These are phyloP conservation scores for Zonotrichia albicollis DNA, from an alignment of 2,797 vertebrate genomes.

Conservation along the genomic window DNA sequence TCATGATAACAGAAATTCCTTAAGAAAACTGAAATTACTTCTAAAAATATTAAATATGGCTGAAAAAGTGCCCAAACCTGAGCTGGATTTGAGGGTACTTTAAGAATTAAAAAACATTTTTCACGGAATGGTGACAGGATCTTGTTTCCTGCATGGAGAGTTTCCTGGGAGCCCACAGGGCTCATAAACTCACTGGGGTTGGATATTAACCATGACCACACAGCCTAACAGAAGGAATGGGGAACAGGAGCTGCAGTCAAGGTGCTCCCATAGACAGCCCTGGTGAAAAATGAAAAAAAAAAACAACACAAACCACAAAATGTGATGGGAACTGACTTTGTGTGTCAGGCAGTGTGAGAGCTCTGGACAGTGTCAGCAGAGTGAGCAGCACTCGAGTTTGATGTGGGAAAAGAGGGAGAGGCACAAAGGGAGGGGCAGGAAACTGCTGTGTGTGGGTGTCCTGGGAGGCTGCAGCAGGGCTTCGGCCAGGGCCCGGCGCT, in stretches of 20 bases:
- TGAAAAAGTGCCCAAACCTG: not conserved
- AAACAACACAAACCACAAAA: not conserved
- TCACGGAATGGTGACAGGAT: not conserved
- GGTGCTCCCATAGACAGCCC: not conserved
- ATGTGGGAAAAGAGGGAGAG: not conserved
- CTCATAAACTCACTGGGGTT: not conserved
- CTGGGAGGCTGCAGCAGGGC: not conserved
- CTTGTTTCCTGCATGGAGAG: not conserved
- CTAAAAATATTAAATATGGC: not conserved
- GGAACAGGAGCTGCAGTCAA: not conserved
- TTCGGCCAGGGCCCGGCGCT: rapidly evolving
- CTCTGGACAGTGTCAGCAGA: no score
- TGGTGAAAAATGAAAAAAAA: not conserved
- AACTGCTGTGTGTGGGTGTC: rapidly evolving
- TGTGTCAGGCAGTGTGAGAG: not conserved
- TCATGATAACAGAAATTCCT: not conserved
- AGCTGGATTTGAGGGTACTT: not conserved
- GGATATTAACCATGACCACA: not conserved
- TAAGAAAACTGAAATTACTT: not conserved
- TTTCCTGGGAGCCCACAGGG: not conserved
- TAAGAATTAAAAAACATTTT: not conserved
- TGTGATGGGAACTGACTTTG: rapidly evolving
- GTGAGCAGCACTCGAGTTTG: rapidly evolving
- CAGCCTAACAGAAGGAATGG: not conserved
- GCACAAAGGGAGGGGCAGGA: not conserved